These are phyloP conservation scores for Gymnoscopelus braueri DNA, from an alignment of 2,797 vertebrate genomes.

Conservation along the genomic window DNA sequence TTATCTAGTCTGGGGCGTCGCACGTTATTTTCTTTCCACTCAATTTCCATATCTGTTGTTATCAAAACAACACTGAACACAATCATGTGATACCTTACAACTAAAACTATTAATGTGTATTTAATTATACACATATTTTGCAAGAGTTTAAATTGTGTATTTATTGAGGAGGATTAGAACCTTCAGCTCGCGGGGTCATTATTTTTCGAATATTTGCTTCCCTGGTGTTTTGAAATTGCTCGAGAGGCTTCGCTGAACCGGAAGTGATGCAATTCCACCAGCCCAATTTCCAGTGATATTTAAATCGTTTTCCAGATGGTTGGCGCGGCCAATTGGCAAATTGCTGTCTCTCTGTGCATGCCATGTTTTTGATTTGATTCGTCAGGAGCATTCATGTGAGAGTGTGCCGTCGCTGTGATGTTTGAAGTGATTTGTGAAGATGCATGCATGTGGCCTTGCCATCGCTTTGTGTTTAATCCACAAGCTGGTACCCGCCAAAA, in stretches of 20 bases:
- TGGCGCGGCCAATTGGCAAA: conserved; percentile 64
- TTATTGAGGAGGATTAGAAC: conserved; percentile 18
- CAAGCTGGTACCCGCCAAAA: conserved; percentile 51
- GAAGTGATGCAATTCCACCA: conserved; percentile 76
- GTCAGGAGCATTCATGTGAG: conserved; percentile 56
- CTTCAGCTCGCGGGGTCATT: conserved; percentile 37
- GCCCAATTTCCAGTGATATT: conserved; percentile 79
- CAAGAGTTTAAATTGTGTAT: neutral
- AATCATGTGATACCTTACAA: too few relatives aligned
- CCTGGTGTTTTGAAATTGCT: conserved; percentile 61
- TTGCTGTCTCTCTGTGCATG: conserved; percentile 45
- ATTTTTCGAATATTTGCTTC: conserved; percentile 42
- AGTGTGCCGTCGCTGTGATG: conserved; percentile 39
- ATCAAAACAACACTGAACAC: too few relatives aligned
- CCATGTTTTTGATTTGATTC: conserved; percentile 64
- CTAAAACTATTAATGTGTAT: too few relatives aligned
- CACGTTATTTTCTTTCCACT: too few relatives aligned
- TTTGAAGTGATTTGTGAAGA: conserved; percentile 71
- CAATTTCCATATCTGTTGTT: too few relatives aligned
- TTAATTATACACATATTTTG: neutral
- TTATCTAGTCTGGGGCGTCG: too few relatives aligned
- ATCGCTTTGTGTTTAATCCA: conserved; percentile 59
- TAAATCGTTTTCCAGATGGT: conserved; percentile 74
- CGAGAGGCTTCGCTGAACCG: conserved; percentile 67
- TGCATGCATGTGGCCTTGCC: conserved; percentile 54